Evolutionary conservation across 2,888 invertebrate genomes (phyloP).

Genomic region (Exocentrus adspersus): DNA sequence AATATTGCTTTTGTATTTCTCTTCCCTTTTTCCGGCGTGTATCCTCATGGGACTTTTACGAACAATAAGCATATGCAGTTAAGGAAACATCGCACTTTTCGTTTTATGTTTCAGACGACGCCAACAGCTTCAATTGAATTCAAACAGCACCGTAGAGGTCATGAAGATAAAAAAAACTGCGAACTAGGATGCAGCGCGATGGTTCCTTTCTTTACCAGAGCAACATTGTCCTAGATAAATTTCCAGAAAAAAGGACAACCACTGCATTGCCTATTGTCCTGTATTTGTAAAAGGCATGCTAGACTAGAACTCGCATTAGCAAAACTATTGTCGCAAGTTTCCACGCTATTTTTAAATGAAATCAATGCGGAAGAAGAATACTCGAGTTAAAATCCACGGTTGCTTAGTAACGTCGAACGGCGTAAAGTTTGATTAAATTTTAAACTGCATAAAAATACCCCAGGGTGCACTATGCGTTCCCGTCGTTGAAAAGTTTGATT

Average conservation of each 20-base stretch:
- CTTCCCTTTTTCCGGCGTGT: too few species aligned
- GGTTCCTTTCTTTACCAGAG: too few species aligned
- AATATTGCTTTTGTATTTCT: too few species aligned
- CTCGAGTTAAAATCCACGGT: not conserved
- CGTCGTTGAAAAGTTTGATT: slow-evolving; percentile 37
- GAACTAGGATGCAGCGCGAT: too few species aligned
- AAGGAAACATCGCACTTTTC: too few species aligned
- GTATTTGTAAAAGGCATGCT: not conserved
- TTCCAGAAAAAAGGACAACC: not conserved
- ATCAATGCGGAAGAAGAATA: not conserved
- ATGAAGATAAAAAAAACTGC: too few species aligned
- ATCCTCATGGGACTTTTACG: too few species aligned
- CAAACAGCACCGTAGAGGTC: too few species aligned
- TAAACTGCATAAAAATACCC: slow-evolving; percentile 38
- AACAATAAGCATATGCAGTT: too few species aligned
- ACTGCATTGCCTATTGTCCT: not conserved
- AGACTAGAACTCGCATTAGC: slow-evolving; percentile 21
- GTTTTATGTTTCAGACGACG: too few species aligned
- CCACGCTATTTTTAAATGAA: slow-evolving; percentile 9
- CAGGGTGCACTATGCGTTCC: slow-evolving; percentile 35
- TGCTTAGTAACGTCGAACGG: slow-evolving; percentile 11
- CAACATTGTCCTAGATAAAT: too few species aligned
- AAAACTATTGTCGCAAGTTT: slow-evolving; percentile 35
- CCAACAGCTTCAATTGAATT: too few species aligned
- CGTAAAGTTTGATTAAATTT: slow-evolving; percentile 28